Percentiles rank a stretch among this genome's conserved stretches.
Evolutionary conservation across 2,113 vertebrate species (phyloP).

Genomic region (Crotalus horridus): DNA sequence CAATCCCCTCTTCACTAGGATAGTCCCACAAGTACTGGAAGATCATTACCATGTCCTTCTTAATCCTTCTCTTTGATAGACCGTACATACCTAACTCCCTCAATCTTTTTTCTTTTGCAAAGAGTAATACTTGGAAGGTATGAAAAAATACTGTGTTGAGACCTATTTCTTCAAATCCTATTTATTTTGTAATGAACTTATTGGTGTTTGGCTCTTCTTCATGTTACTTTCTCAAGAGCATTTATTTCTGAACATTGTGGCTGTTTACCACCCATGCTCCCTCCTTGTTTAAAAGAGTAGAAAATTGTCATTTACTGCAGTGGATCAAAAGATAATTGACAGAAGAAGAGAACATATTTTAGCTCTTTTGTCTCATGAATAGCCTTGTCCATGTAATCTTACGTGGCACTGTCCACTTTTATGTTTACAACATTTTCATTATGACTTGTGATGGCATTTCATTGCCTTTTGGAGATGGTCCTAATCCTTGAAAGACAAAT

Average conservation of each 20-base stretch:
- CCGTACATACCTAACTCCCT: too few species aligned
- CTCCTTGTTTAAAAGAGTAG: background rate
- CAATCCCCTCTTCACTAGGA: too few species aligned
- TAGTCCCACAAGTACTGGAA: background rate
- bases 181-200: background rate
- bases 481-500: background rate
- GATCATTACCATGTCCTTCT: too few species aligned
- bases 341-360: too few species aligned
- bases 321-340: background rate
- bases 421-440: background rate
- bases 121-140: background rate
- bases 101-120: too few species aligned
- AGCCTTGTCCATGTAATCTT: background rate
- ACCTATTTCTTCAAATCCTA: background rate
- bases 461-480: background rate
- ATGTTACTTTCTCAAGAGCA: background rate
- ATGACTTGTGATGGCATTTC: background rate
- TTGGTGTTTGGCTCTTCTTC: background rate
- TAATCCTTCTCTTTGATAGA: too few species aligned
- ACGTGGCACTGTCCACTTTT: background rate
- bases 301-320: background rate
- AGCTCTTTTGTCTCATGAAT: background rate
- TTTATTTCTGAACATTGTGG: background rate
- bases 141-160: background rate
- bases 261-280: fast-evolving